Base-by-base conservation (phyloP, 2,888 invertebrate genomes). In the Nemotelus pantherinus region DNA sequence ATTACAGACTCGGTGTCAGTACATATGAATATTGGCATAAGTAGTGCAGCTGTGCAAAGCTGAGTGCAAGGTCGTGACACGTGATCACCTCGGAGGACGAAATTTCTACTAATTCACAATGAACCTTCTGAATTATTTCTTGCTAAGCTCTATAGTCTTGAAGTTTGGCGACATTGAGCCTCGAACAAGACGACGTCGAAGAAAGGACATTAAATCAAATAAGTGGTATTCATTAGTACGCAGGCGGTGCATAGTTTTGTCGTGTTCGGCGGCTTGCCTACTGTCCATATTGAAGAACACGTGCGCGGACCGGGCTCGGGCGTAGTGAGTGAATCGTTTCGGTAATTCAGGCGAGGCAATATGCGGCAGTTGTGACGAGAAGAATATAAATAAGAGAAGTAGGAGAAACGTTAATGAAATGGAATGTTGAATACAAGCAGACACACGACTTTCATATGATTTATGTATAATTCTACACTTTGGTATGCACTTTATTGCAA, bases 11-110 rank as follows among this genome's bases (percentile, higher is more conserved):
- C 25, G 25, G 25, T 25, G 25, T 25, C 25, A 25, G 25, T 25
- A 25, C 25, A 25, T 25, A 25, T 25, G 25, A 25, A 25, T 25
- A 25, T 25, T 39, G n/a, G 6, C 25, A 45, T 25, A 44, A 25
- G 25, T 5, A 60, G 7, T 72, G 60, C 72, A 72, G 72, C 72
- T 72, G 72, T 58, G 50, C 60, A 72, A 72, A 72, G 72, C 9
- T 47, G 72, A 47, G 60, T 41, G 72, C 39, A 39, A 25, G 45
- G 58, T 39, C 53, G n/a, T 53, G 72, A 60, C 72, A 72, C 72
- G 72, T 72, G 72, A 72, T 72, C 53, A 3, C 47, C 45, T 45
- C 9, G 10, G 2, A 63, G 63, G 63, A 43, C 43, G 39, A 39
- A 63, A 41, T 48, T 67, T 67, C 48, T 48, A 50, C n/a, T 50